These are phyloP conservation scores for Atta cephalotes DNA, from an alignment of 1,140 invertebrate species.

Conservation along the genomic window DNA sequence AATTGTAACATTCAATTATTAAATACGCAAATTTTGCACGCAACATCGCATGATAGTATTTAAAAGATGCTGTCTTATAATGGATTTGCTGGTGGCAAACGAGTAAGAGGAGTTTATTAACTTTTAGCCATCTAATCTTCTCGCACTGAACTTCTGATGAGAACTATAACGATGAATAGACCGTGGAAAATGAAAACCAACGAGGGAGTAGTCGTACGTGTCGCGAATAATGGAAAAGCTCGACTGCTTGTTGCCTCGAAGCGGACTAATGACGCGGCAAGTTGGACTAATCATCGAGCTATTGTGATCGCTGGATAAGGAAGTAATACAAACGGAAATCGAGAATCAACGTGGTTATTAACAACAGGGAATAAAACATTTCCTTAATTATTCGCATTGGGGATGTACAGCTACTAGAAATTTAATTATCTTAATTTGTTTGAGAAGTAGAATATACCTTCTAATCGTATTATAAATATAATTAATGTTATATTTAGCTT, in stretches of 20 bases:
- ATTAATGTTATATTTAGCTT: not conserved
- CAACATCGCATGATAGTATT: conserved; percentile 23
- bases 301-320: conserved; percentile 76
- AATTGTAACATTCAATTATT: conserved; percentile 27
- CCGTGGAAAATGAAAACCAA: conserved; percentile 62
- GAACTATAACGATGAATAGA: conserved; percentile 15
- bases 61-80: conserved; percentile 18
- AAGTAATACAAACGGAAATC: conserved; percentile 64
- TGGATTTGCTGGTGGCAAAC: conserved; percentile 12
- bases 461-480: not conserved
- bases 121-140: conserved; percentile 61
- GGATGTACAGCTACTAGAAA: not conserved
- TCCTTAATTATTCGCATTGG: conserved; percentile 17
- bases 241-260: conserved; percentile 76
- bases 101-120: conserved; percentile 66
- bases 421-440: conserved; percentile 38
- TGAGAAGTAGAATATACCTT: not conserved
- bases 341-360: conserved; percentile 61
- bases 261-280: conserved; percentile 78
- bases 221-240: conserved; percentile 81
- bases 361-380: conserved; percentile 38
- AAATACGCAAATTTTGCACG: conserved; percentile 15
- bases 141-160: conserved; percentile 48
- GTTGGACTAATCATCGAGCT: conserved; percentile 80
- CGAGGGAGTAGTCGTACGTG: conserved; percentile 71